Percentiles rank a stretch among this genome's conserved stretches.
phyloP scores from a whole-genome alignment of 2,113 vertebrate species.

The Onychostoma macrolepis region DNA sequence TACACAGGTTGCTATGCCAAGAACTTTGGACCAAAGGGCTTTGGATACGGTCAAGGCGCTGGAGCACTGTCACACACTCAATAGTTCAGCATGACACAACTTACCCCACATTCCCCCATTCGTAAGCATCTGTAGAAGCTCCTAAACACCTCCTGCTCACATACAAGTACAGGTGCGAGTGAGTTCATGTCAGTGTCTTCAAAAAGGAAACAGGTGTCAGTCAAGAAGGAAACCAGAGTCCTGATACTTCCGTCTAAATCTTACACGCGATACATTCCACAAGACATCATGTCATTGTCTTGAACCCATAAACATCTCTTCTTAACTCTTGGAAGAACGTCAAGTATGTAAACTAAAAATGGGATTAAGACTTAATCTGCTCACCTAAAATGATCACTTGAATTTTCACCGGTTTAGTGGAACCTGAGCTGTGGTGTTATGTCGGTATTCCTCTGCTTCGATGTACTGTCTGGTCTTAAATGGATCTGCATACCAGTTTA shows the following conservation, averaged over 20 bases:
- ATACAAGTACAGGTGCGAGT: not conserved
- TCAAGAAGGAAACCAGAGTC: constrained; percentile 2
- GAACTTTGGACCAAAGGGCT: constrained; percentile 95
- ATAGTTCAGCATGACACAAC: constrained; percentile 65
- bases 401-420: not conserved
- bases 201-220: not conserved
- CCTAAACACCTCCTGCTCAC: not conserved
- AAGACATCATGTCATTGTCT: not conserved
- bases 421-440: constrained; percentile 8
- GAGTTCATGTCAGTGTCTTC: not conserved
- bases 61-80: constrained; percentile 88
- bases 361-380: not conserved
- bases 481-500: not conserved
- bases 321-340: constrained; percentile 7
- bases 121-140: not conserved
- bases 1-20: constrained; percentile 90
- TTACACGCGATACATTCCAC: not conserved
- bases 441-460: not conserved
- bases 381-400: not conserved
- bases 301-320: constrained; percentile 5
- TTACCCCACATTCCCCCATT: not conserved
- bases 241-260: not conserved
- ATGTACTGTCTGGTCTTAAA: not conserved
- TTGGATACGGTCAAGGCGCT: constrained; percentile 90
- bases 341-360: constrained; percentile 17